Evolutionary conservation across 2,888 invertebrate genomes (phyloP), one percentile per base, ranked within the genome.

Genomic region (Lucinisca nassula): DNA sequence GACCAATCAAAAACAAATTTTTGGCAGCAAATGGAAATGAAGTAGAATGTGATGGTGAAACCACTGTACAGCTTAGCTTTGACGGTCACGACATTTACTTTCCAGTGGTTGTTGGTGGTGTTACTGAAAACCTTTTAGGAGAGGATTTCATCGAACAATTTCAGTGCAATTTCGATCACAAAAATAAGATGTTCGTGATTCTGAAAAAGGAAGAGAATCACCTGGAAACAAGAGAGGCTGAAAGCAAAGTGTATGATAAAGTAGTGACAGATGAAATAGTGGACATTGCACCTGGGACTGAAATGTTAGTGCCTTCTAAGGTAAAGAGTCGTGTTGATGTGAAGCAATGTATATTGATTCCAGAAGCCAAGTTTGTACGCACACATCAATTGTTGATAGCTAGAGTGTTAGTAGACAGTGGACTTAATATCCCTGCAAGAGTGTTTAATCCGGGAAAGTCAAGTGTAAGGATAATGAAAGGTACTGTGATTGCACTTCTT

Each of bases 71-170:
- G 17, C 4, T 61, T 30, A 61, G 8, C 24, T 61, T 61, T 61
- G 61, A 2, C 6, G 61, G 61, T 61, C 61, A 61, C 6, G 61
- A n/a, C n/a, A n/a, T n/a, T n/a, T n/a, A n/a, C n/a, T n/a, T n/a
- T n/a, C n/a, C n/a, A n/a, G n/a, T n/a, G n/a, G n/a, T n/a, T n/a
- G n/a, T n/a, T n/a, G n/a, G n/a, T n/a, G n/a, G n/a, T n/a, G n/a
- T n/a, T n/a, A n/a, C n/a, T n/a, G n/a, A n/a, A n/a, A n/a, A n/a
- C n/a, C n/a, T n/a, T n/a, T n/a, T n/a, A n/a, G n/a, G n/a, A n/a
- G n/a, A n/a, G n/a, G n/a, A n/a, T n/a, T 67, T 67, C 67, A 67
- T 35, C 35, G 67, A 67, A 74, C 74, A 45, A 40, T 74, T 74
- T 49, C 27, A 74, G 45, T 74, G 74, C 35, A 74, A 74, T 30